Evolutionary conservation across 2,797 vertebrate genomes (phyloP).

Genomic region (Scomberomorus guttatus): DNA sequence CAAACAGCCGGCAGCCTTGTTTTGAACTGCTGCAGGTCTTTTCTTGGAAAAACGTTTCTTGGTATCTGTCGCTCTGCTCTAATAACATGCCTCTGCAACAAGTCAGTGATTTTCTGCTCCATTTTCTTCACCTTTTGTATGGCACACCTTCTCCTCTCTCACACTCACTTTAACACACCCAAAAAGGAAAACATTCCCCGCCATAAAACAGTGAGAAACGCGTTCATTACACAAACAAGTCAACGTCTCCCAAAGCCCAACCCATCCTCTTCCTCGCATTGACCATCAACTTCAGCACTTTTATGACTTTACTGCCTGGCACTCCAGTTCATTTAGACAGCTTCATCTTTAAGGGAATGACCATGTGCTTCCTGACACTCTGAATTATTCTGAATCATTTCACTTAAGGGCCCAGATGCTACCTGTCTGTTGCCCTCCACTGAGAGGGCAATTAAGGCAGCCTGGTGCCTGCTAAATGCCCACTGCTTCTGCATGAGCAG

Average conservation of each 20-base stretch:
- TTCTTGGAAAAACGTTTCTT: conserved; percentile 39
- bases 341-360: conserved; percentile 26
- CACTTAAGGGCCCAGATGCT: conserved; percentile 84
- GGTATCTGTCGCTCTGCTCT: conserved; percentile 26
- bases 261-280: conserved; percentile 39
- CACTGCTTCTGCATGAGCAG: conserved; percentile 76
- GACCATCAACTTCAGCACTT: conserved; percentile 58
- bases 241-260: conserved; percentile 23
- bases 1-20: conserved; percentile 20
- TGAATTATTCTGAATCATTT: conserved; percentile 89
- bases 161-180: conserved; percentile 18
- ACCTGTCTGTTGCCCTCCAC: conserved; percentile 69
- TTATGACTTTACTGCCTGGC: conserved; percentile 81
- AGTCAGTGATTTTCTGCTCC: conserved; percentile 62
- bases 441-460: conserved; percentile 76
- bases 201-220: conserved; percentile 56
- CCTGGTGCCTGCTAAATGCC: conserved; percentile 77
- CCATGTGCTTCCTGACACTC: conserved; percentile 74
- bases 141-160: conserved; percentile 36
- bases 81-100: conserved; percentile 51
- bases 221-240: conserved; percentile 53
- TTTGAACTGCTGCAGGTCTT: not conserved
- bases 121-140: conserved; percentile 47
- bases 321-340: conserved; percentile 66
- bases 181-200: conserved; percentile 6